Conservation (phyloP, 2,797 vertebrate species). For the Phrynocephalus guinanensis region DNA sequence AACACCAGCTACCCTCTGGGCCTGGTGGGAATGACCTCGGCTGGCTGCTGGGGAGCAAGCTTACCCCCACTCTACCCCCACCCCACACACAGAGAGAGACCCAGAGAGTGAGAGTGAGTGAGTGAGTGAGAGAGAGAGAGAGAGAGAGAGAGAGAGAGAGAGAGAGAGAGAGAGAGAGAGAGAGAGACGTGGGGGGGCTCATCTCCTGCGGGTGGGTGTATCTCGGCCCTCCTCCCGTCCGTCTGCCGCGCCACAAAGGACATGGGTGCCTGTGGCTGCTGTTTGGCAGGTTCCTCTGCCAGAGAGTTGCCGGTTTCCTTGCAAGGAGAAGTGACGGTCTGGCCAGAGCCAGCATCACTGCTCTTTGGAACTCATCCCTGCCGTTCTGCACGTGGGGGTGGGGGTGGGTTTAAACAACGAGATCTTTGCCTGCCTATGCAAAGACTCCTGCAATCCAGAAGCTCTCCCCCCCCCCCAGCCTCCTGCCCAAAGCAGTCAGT, state of each 20-base stretch:
- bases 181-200: background rate
- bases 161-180: too few relatives aligned
- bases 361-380: background rate
- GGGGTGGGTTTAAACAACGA: too few relatives aligned
- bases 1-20: background rate
- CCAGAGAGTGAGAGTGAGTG: too few relatives aligned
- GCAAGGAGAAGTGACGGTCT: background rate
- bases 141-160: too few relatives aligned
- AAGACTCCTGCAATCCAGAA: background rate
- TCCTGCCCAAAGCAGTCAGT: too few relatives aligned
- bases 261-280: background rate
- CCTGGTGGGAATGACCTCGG: constrained; percentile 41
- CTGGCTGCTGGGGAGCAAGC: constrained; percentile 4
- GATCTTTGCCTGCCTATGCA: background rate
- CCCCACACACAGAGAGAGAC: too few relatives aligned
- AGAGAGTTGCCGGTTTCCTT: background rate
- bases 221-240: constrained; percentile 2
- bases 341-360: background rate
- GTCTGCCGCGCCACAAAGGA: background rate
- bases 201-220: constrained; percentile 6
- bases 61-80: background rate
- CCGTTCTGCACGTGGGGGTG: background rate
- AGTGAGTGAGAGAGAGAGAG: too few relatives aligned
- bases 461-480: background rate
- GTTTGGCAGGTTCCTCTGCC: background rate